Base-by-base conservation (phyloP, 2,888 invertebrate genomes). In the Molanna angustata region DNA sequence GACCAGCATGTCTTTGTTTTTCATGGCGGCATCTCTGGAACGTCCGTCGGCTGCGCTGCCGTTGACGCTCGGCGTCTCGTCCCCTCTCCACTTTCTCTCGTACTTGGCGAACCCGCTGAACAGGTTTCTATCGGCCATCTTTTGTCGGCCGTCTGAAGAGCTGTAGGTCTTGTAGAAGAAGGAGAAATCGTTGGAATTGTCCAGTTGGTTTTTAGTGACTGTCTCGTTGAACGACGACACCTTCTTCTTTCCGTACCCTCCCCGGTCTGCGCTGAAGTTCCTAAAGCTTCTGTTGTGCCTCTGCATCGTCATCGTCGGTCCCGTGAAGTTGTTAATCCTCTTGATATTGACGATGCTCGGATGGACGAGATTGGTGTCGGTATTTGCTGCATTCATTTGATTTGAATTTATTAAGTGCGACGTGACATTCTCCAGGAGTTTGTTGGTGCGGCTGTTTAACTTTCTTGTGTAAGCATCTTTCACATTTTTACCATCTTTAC, bases 121-220 rank as follows among this genome's bases (percentile, higher is more conserved):
- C 16, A 13, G 4, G 14, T 32, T 22, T 32, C 43, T 49, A 22
- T 40, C 35, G 17, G 32, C 4, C 9, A 43, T 9, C 18, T 43
- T 42, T n/a, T n/a, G n/a, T n/a, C n/a, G n/a, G n/a, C n/a, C n/a
- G 19, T 16, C 35, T 3, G 16, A 3, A 33, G 20, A 27, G 33
- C 37, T 41, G 41, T 20, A 21, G 37, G 21, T 37, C 27, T 52
- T 52, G 18, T 52, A 52, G 31, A 52, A 52, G 22, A 52, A 52
- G 3, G 52, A 47, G 40, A 52, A 52, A 42, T 52, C 42, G 18
- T 46, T 42, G 2, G 2, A 37, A 20, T 18, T 19, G 35, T 40
- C 52, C 11, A 32, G 16, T 11, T 18, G 17, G 22, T 46, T 16
- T 13, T 40, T 20, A 13, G 45, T 31, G 19, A 45, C 31, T 1